Evolutionary conservation across 2,797 vertebrate species (phyloP).

Genomic region (Smutsia temminckii): DNA sequence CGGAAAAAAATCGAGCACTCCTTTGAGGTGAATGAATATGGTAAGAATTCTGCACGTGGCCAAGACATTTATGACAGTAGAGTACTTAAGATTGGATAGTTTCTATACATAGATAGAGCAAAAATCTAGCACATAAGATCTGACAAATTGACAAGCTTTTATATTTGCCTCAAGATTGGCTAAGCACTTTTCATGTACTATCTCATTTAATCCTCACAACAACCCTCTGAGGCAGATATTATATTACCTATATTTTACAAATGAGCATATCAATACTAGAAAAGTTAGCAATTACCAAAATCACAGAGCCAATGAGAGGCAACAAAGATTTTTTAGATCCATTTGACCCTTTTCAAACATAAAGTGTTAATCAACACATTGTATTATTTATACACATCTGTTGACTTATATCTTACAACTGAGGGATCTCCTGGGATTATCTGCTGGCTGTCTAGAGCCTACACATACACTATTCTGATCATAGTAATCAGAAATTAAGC

Average conservation of each 20-base stretch:
- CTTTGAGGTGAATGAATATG: slow-evolving; percentile 83
- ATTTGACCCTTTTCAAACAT: not conserved
- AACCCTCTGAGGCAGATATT: not conserved
- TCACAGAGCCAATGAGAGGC: not conserved
- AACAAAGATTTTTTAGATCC: not conserved
- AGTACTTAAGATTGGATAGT: not conserved
- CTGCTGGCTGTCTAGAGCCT: not conserved
- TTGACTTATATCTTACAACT: not conserved
- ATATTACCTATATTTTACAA: not conserved
- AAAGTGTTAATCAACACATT: not conserved
- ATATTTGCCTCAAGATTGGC: not conserved
- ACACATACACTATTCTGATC: not conserved
- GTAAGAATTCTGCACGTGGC: slow-evolving; percentile 67
- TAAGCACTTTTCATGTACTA: not conserved
- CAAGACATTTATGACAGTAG: not conserved
- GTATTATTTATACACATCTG: not conserved
- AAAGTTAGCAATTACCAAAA: slow-evolving; percentile 1
- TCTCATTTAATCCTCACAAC: not conserved
- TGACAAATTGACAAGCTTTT: not conserved
- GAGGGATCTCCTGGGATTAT: not conserved
- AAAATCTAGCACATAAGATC: not conserved
- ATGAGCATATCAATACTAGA: not conserved
- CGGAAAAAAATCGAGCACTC: slow-evolving; percentile 37
- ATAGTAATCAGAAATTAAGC: not conserved
- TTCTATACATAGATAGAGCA: not conserved